Evolutionary conservation across 2,888 invertebrate genomes (phyloP).

Genomic region (Coleophora flavipennella): DNA sequence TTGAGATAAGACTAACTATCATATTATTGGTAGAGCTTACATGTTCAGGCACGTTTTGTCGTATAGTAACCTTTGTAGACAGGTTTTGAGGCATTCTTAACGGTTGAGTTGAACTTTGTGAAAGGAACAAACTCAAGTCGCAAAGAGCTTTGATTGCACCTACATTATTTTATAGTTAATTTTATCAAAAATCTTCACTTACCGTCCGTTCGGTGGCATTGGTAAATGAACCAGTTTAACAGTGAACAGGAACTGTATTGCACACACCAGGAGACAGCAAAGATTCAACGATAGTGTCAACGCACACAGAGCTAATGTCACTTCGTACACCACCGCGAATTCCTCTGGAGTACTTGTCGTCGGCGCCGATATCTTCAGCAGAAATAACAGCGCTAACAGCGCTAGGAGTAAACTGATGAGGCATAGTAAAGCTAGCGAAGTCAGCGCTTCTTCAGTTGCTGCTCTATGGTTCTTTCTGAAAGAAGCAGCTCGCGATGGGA

Average conservation of each 20-base stretch:
- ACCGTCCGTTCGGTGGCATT: conserved; percentile 82
- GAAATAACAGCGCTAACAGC: conserved; percentile 85
- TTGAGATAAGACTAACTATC: conserved; percentile 28
- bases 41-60: conserved; percentile 31
- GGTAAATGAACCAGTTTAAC: conserved; percentile 92
- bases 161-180: too few species aligned
- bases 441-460: conserved; percentile 80
- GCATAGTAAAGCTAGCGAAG: conserved; percentile 88
- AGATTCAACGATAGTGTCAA: conserved; percentile 90
- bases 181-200: conserved; percentile 24
- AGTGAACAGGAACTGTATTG: conserved; percentile 94
- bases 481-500: conserved; percentile 37
- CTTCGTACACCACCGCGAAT: conserved; percentile 91
- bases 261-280: conserved; percentile 93
- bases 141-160: conserved; percentile 25
- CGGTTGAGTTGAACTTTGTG: conserved; percentile 28
- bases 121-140: conserved; percentile 8
- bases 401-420: conserved; percentile 89
- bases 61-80: conserved; percentile 15
- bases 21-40: conserved; percentile 11
- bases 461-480: conserved; percentile 50
- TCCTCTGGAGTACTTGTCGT: conserved; percentile 79
- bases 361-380: conserved; percentile 86
- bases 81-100: conserved; percentile 40
- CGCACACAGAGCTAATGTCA: conserved; percentile 90